Percentiles rank a stretch among this genome's conserved stretches.
Evolutionary conservation across 1,140 invertebrate genomes (phyloP).

Genomic region (Sitobion miscanthi): DNA sequence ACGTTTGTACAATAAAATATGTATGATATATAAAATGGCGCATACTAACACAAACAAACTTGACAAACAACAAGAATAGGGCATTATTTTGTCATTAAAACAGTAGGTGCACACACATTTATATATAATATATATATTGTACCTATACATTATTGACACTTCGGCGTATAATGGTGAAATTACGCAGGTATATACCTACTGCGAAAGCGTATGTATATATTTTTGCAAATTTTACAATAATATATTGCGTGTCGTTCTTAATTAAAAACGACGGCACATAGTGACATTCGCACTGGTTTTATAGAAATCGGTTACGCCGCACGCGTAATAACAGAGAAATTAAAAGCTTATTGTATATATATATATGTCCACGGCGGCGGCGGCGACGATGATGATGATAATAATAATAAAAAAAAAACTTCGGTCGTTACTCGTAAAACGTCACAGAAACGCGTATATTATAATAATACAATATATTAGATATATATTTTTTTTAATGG

Average conservation of each 20-base stretch:
- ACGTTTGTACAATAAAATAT: background rate
- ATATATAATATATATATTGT: too few species aligned
- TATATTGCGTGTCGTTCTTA: background rate
- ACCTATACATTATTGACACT: background rate
- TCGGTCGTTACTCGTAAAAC: background rate
- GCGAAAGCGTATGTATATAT: background rate
- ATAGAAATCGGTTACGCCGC: background rate
- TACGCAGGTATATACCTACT: background rate
- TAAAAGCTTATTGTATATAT: background rate
- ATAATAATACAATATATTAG: background rate
- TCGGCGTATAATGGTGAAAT: background rate
- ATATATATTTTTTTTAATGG: background rate
- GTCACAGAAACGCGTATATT: background rate
- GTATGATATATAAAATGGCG: background rate
- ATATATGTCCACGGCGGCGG: background rate
- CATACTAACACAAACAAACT: background rate
- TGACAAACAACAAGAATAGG: background rate
- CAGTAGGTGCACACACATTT: background rate
- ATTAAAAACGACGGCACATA: background rate
- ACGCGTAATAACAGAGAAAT: background rate
- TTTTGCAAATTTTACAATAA: background rate
- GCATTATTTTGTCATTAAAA: background rate
- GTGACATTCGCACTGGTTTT: background rate
- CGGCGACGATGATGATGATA: background rate
- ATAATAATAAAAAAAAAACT: background rate